These are phyloP conservation scores for Daubentonia madagascariensis DNA, from an alignment of 2,113 vertebrate species.

Conservation along the genomic window DNA sequence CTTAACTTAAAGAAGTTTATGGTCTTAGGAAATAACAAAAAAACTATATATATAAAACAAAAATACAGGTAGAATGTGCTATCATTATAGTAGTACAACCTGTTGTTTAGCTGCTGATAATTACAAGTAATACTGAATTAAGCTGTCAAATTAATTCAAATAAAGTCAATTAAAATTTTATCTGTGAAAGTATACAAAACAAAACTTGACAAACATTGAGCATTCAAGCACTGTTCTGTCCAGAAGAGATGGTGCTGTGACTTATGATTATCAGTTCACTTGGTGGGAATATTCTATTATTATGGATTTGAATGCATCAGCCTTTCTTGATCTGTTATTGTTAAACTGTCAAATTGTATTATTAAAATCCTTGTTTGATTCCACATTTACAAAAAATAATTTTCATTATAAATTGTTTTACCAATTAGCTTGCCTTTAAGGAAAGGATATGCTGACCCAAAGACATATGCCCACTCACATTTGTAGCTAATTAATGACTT, in stretches of 20 bases:
- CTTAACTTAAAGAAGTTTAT: not conserved
- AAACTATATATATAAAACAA: not conserved
- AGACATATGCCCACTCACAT: not conserved
- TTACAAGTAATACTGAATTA: not conserved
- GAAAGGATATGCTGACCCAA: not conserved
- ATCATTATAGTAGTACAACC: not conserved
- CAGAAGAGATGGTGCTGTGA: not conserved
- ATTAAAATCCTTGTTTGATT: slow-evolving; percentile 14
- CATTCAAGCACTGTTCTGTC: not conserved
- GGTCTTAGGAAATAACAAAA: not conserved
- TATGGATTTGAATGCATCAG: not conserved
- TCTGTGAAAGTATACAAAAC: not conserved
- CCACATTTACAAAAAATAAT: not conserved
- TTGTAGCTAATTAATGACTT: not conserved
- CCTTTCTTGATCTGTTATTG: not conserved
- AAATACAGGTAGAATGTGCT: not conserved
- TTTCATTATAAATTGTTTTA: not conserved
- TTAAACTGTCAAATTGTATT: not conserved
- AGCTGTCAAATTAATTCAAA: slow-evolving; percentile 4
- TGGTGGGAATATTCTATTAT: not conserved
- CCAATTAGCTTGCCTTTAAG: not conserved
- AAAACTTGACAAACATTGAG: not conserved
- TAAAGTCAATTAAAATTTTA: slow-evolving; percentile 18
- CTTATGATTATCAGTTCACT: not conserved
- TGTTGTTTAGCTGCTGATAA: not conserved